Conservation (phyloP, 1,140 invertebrate genomes). For the Trypoxylus dichotomus region DNA sequence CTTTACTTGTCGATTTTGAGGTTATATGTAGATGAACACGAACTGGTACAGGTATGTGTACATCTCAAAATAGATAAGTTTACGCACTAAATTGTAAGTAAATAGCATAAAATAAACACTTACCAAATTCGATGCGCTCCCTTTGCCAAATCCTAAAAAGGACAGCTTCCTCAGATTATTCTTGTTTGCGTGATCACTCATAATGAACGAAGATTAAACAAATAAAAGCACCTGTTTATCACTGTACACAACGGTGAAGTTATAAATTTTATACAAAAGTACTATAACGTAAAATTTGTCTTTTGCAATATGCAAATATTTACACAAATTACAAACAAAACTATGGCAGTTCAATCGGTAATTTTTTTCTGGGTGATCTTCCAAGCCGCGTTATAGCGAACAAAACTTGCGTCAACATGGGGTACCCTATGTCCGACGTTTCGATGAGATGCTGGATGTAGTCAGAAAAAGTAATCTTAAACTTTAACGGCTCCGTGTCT, state of each 20-base stretch:
- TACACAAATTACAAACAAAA: background rate
- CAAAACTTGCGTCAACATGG: constrained; percentile 51
- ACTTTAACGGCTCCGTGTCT: constrained; percentile 4
- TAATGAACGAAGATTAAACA: constrained; percentile 29
- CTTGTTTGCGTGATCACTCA: constrained; percentile 43
- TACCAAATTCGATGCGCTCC: constrained; percentile 19
- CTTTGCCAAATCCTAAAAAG: constrained; percentile 45
- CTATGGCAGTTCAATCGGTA: background rate
- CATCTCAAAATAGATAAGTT: too few species aligned
- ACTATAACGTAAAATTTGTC: background rate
- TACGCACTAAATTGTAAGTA: too few species aligned
- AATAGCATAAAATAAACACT: constrained; percentile 5
- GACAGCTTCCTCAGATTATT: constrained; percentile 50
- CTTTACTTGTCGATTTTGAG: too few species aligned
- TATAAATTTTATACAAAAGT: background rate
- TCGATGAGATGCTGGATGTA: constrained; percentile 34
- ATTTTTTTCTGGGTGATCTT: constrained; percentile 52
- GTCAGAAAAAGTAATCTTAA: constrained; percentile 8
- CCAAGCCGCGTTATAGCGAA: constrained; percentile 51
- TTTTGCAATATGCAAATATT: background rate
- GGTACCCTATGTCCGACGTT: constrained; percentile 48
- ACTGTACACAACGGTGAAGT: background rate
- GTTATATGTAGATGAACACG: too few species aligned
- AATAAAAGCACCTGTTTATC: background rate
- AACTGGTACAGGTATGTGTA: too few species aligned